Base-by-base conservation (phyloP, 1,140 invertebrate species). In the Octopus bimaculoides region DNA sequence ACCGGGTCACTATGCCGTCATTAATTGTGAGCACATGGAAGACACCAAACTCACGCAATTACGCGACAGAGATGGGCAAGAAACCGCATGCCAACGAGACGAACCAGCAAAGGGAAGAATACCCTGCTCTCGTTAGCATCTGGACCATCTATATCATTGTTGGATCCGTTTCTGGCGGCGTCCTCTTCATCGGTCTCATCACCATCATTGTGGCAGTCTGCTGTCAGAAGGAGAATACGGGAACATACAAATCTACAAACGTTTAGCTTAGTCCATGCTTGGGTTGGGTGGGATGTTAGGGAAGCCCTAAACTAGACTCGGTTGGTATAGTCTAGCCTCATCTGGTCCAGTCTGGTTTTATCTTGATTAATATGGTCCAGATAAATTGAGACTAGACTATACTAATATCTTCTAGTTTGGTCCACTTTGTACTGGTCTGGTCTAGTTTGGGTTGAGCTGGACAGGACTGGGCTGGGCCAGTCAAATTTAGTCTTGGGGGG, bases 91-190 rank as follows among this genome's bases (percentile, higher is more conserved):
- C 14, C 66, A 71, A 71, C 6, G 66, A 71, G 66, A 10, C 9
- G 17, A 14, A 71, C 14, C 14, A 14, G 17, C 66, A 71, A 3
- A 71, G 26, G 7, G 66, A 71, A 71, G 66, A 14, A 6, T 71
- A 71, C 3, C 66, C 66, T 9, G 66, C 66, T 6, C 66, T 71
- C 66, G 66, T 87, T 20, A 84, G 82, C 78, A 77, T 84, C 0
- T 85, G 85, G 85, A 87, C 85, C 26, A 85, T 87, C 54, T 87
- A 87, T 71, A 87, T 85, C 10, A 85, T 87, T 75, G 86, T 87
- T 17, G 86, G 86, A 6, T 83, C 85, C 12, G 82, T 87, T n/a
- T 85, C 84, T 10, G 86, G 86, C 14, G 85, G 84, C 14, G 83
- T 87, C 9, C 79, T 87, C 1, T 80, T 87, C 20, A 80, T 87